Percentiles rank a stretch among this genome's conserved stretches.
Conservation (phyloP, 2,888 invertebrate species). For the Aspidapion aeneum region DNA sequence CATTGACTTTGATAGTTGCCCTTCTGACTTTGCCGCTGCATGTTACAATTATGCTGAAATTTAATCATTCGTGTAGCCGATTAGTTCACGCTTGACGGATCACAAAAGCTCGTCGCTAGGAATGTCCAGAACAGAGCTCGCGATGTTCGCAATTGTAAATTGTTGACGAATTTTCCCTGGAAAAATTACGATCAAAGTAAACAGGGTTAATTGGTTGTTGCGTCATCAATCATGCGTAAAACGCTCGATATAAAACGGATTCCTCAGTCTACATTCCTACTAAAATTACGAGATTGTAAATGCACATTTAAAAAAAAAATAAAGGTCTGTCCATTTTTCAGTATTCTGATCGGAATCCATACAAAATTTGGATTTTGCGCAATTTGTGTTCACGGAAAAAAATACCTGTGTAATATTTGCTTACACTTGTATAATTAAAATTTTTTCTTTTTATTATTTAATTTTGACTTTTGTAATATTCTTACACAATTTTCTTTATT, state of each 20-base stretch:
- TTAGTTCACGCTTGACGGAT: conserved; percentile 48
- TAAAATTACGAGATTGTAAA: no score
- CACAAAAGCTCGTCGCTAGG: conserved; percentile 48
- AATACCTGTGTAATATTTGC: no score
- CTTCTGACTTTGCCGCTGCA: conserved; percentile 39
- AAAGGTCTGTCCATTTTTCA: no score
- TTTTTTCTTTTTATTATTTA: no score
- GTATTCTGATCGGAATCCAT: no score
- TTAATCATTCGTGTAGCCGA: conserved; percentile 50
- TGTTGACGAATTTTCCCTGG: conserved; percentile 45
- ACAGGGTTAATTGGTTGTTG: conserved; percentile 40
- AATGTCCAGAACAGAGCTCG: conserved; percentile 49
- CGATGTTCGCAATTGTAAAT: conserved; percentile 46
- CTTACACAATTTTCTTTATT: no score
- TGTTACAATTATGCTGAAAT: conserved; percentile 51
- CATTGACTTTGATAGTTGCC: conserved; percentile 42
- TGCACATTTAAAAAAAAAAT: no score
- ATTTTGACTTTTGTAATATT: no score
- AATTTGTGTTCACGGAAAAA: no score
- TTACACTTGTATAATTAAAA: no score
- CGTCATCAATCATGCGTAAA: conserved; percentile 39
- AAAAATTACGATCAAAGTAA: conserved; percentile 42
- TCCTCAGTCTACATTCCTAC: no score
- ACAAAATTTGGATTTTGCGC: no score
- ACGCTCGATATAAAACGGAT: neutral